phyloP scores from a whole-genome alignment of 2,797 vertebrate genomes.

The Rhabdomys pumilio region DNA sequence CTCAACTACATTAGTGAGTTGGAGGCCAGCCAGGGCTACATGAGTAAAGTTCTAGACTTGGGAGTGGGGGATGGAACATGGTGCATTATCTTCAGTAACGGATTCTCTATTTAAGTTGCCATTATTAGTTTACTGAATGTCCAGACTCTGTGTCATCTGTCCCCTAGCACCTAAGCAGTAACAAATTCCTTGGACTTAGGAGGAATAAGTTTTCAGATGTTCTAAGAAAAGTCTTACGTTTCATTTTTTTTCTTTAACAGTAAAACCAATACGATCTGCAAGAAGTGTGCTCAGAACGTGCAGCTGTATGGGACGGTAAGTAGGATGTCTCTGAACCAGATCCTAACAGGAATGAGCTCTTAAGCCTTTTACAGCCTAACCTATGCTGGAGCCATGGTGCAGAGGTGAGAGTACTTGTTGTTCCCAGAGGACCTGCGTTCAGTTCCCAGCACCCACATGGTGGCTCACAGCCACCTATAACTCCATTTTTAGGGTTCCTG shows the following conservation, averaged over 20 bases:
- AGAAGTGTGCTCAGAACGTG: conserved; percentile 99
- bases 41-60: neutral
- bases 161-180: conserved; percentile 6
- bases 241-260: conserved; percentile 88
- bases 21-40: neutral
- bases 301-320: conserved; percentile 99
- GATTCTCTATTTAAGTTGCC: conserved; percentile 26
- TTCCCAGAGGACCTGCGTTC: neutral
- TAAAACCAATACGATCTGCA: conserved; percentile 99
- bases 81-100: conserved; percentile 49
- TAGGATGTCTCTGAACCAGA: conserved; percentile 70
- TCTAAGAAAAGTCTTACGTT: conserved; percentile 62
- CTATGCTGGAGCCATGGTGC: neutral
- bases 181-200: conserved; percentile 25
- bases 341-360: neutral
- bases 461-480: neutral
- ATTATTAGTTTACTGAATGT: conserved; percentile 55
- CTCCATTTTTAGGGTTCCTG: neutral
- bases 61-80: too few relatives aligned
- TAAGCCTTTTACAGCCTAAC: conserved; percentile 13
- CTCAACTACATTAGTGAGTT: neutral
- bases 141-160: conserved; percentile 11
- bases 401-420: neutral
- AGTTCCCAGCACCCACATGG: neutral
- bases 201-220: conserved; percentile 55